Evolutionary conservation across 2,797 vertebrate species (phyloP).

Genomic region (Cynodonichthys magdalenae): DNA sequence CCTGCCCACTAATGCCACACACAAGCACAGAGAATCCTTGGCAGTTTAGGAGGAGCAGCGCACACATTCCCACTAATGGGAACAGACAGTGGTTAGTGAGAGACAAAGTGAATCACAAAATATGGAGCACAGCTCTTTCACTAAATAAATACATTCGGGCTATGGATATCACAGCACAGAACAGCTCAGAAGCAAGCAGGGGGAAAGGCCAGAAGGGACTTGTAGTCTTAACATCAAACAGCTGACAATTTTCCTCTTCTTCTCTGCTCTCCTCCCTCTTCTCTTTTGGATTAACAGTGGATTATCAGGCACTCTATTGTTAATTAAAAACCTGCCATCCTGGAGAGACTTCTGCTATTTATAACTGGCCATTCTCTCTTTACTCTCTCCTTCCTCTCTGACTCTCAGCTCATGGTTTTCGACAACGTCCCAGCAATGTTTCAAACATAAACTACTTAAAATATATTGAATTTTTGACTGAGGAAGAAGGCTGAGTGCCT

Average conservation of each 20-base stretch:
- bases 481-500: neutral
- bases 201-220: slow-evolving; percentile 69
- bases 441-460: neutral
- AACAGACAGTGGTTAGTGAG: slow-evolving; percentile 81
- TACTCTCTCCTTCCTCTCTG: slow-evolving; percentile 47
- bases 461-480: slow-evolving; percentile 36
- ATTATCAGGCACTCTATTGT: slow-evolving; percentile 80
- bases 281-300: slow-evolving; percentile 78
- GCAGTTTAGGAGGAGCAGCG: slow-evolving; percentile 60
- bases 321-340: slow-evolving; percentile 81
- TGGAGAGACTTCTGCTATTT: slow-evolving; percentile 76
- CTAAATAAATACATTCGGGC: slow-evolving; percentile 78
- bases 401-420: slow-evolving; percentile 67
- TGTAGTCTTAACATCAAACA: slow-evolving; percentile 78
- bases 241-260: slow-evolving; percentile 69
- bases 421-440: neutral
- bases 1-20: slow-evolving; percentile 52
- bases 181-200: slow-evolving; percentile 54
- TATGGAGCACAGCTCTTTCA: slow-evolving; percentile 73
- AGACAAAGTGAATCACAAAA: slow-evolving; percentile 84
- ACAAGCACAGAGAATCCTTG: slow-evolving; percentile 51
- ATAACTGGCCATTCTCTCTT: slow-evolving; percentile 63
- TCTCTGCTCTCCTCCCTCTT: slow-evolving; percentile 71
- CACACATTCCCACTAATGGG: slow-evolving; percentile 77
- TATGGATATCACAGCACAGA: slow-evolving; percentile 66